Conservation (phyloP, 2,888 invertebrate genomes). For the Callinectes sapidus region DNA sequence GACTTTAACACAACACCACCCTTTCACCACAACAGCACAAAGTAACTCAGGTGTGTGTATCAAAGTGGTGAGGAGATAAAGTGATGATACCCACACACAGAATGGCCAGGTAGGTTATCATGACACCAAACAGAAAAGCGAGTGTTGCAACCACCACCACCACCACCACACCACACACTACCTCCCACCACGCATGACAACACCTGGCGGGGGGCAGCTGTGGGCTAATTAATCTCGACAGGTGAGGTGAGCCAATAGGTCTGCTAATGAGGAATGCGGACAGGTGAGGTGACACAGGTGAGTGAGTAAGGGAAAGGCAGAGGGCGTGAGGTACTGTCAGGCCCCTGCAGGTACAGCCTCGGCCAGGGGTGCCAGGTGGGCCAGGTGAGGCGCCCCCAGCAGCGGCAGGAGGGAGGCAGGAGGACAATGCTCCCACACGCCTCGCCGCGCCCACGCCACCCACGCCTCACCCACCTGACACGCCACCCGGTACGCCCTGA, state of each 20-base stretch:
- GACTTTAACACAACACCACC: background rate
- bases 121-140: background rate
- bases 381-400: constrained; percentile 14
- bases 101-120: background rate
- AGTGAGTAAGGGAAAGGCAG: background rate
- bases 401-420: constrained; percentile 2
- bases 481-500: background rate
- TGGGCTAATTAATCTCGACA: background rate
- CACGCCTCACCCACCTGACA: background rate
- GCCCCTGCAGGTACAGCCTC: background rate
- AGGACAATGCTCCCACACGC: background rate
- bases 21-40: background rate
- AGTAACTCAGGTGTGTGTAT: background rate
- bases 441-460: background rate
- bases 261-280: background rate
- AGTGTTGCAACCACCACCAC: background rate
- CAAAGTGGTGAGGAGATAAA: background rate
- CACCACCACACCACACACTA: constrained; percentile 19
- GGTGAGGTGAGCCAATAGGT: background rate
- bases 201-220: background rate
- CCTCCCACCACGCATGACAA: background rate
- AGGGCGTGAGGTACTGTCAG: background rate
- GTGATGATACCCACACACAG: background rate
- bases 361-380: background rate
- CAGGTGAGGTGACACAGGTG: background rate